Percentiles rank a stretch among this genome's conserved stretches.
phyloP scores from a whole-genome alignment of 2,797 vertebrate genomes.

The Enteromius thamalakanensis region DNA sequence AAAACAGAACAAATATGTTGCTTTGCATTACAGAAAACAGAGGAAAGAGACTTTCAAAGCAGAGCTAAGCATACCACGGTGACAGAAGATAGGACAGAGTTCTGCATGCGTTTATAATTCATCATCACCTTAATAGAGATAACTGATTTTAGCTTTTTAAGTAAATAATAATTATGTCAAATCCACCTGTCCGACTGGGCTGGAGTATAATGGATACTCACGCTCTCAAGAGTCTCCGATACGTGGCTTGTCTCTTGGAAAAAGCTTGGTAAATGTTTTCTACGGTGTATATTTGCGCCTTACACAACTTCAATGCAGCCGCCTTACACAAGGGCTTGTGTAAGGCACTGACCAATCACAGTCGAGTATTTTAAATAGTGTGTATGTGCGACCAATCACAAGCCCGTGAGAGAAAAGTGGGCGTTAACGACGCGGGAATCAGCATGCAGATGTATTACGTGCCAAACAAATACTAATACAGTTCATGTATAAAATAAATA shows the following conservation, averaged over 20 bases:
- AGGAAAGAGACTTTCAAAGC: conserved; percentile 35
- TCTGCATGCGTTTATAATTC: background rate
- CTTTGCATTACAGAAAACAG: conserved; percentile 61
- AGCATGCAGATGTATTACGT: background rate
- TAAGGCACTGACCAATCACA: conserved; percentile 64
- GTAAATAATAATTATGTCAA: background rate
- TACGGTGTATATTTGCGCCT: conserved; percentile 15
- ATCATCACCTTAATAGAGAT: background rate
- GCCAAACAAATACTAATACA: background rate
- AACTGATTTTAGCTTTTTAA: background rate
- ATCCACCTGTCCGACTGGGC: background rate
- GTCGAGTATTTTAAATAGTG: background rate
- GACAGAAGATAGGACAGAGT: background rate
- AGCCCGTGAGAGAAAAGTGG: background rate
- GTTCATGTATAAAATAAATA: too few species aligned
- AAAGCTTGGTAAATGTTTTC: background rate
- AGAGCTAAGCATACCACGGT: background rate
- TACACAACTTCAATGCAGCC: conserved; percentile 59
- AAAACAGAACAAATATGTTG: background rate
- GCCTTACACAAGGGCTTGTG: conserved; percentile 71
- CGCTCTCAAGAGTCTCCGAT: background rate
- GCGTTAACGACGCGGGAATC: background rate
- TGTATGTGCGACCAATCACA: conserved; percentile 59
- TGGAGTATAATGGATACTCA: background rate
- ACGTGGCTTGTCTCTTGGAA: background rate